These are phyloP conservation scores for Drosophila lacteicornis DNA, from an alignment of 1,140 invertebrate species.

Conservation along the genomic window DNA sequence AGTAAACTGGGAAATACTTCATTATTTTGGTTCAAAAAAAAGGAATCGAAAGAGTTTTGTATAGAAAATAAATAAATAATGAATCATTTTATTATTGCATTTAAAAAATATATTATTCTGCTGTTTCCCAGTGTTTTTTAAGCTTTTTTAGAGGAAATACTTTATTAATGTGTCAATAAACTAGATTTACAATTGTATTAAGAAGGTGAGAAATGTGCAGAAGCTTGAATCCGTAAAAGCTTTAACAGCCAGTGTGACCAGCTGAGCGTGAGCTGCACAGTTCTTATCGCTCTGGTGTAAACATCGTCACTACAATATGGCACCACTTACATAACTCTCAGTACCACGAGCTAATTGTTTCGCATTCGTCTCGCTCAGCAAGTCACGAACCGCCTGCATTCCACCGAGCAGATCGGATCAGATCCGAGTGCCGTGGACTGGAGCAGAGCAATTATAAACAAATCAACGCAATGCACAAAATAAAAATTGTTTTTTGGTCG, in stretches of 20 bases:
- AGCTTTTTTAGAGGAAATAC: background rate
- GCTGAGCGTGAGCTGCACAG: conserved; percentile 1
- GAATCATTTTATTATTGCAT: background rate
- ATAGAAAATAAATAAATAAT: background rate
- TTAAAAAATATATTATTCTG: background rate
- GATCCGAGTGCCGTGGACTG: conserved; percentile 5
- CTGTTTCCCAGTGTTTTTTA: background rate
- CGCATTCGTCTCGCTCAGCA: conserved; percentile 69
- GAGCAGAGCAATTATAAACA: conserved; percentile 45
- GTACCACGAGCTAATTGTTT: conserved; percentile 63
- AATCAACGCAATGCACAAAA: conserved; percentile 55
- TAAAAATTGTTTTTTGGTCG: conserved; percentile 50
- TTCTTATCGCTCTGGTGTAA: conserved; percentile 3
- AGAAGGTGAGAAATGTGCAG: background rate
- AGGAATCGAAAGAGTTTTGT: no score
- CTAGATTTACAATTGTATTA: background rate
- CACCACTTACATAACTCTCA: conserved; percentile 9
- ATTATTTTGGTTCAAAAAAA: background rate
- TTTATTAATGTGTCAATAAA: background rate
- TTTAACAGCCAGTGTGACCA: background rate
- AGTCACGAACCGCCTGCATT: conserved; percentile 71
- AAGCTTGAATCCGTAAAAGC: background rate
- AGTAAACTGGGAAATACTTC: conserved; percentile 5
- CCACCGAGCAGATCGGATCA: conserved; percentile 39
- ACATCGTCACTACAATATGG: conserved; percentile 4